Conservation (phyloP, 2,797 vertebrate genomes). For the Huso huso region DNA sequence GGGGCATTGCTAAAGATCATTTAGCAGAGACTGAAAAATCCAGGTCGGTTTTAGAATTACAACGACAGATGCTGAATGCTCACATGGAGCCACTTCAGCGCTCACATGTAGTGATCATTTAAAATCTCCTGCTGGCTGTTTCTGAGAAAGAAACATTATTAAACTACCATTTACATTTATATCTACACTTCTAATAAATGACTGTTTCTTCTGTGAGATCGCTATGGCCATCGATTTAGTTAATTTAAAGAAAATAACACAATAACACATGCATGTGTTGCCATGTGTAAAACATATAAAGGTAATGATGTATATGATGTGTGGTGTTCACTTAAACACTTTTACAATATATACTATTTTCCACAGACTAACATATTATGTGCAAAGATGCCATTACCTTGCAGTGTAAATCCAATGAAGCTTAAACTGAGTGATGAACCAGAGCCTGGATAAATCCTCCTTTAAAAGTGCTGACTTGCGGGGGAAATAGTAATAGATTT, state of each 20-base stretch:
- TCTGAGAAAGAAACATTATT: too few species aligned
- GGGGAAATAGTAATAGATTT: constrained; percentile 44
- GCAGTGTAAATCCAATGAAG: constrained; percentile 34
- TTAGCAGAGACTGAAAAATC: constrained; percentile 34
- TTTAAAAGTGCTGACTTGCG: constrained; percentile 48
- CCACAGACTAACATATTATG: too few species aligned
- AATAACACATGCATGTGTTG: too few species aligned
- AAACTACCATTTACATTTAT: too few species aligned
- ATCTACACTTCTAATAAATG: too few species aligned
- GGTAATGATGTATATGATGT: too few species aligned
- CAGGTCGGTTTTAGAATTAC: constrained; percentile 36
- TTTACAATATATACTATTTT: too few species aligned
- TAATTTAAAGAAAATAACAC: too few species aligned
- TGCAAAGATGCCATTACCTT: constrained; percentile 24
- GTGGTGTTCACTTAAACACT: too few species aligned
- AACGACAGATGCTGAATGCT: constrained; percentile 31
- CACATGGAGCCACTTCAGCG: constrained; percentile 21
- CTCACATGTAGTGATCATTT: constrained; percentile 22
- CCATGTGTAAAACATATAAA: too few species aligned
- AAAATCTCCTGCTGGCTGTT: constrained; percentile 20
- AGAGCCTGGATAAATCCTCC: constrained; percentile 34
- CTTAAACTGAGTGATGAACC: constrained; percentile 31
- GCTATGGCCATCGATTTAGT: too few species aligned
- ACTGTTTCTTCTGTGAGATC: too few species aligned
- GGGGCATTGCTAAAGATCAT: constrained; percentile 24